These are phyloP conservation scores for Falco naumanni DNA, from an alignment of 2,797 vertebrate species.

Conservation along the genomic window DNA sequence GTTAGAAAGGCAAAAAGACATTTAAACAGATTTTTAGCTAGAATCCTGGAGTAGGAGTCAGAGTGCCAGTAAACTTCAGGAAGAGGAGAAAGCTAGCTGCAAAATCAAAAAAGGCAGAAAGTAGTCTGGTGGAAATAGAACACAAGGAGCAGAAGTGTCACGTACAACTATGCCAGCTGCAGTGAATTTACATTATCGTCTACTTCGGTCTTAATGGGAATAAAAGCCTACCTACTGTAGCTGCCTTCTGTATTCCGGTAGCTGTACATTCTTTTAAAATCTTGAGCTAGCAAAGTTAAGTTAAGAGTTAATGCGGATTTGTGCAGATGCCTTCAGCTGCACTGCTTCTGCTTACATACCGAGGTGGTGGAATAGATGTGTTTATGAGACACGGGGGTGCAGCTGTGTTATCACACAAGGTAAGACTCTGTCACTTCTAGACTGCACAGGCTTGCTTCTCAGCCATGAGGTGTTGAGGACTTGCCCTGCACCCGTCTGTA, in stretches of 20 bases:
- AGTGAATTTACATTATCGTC: not conserved
- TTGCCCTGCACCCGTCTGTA: not conserved
- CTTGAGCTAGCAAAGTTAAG: not conserved
- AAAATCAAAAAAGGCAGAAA: not conserved
- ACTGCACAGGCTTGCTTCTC: not conserved
- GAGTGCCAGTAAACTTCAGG: not conserved
- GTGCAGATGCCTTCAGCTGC: not conserved
- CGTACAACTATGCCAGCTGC: not conserved
- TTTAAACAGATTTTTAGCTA: not conserved
- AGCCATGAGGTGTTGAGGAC: not conserved
- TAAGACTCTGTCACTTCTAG: not conserved
- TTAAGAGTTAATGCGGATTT: not conserved
- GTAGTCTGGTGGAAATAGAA: not conserved
- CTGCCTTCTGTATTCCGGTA: not conserved
- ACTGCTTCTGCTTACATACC: fast-evolving
- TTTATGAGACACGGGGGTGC: fast-evolving
- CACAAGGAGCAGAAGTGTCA: not conserved
- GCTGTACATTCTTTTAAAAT: not conserved
- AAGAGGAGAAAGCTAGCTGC: not conserved
- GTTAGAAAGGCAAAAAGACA: not conserved
- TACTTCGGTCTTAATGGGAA: not conserved
- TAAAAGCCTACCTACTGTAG: not conserved
- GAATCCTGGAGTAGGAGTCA: not conserved
- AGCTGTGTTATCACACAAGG: not conserved
- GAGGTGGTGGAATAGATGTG: too few species aligned